phyloP scores from a whole-genome alignment of 2,888 invertebrate genomes.

The Luperina testacea region DNA sequence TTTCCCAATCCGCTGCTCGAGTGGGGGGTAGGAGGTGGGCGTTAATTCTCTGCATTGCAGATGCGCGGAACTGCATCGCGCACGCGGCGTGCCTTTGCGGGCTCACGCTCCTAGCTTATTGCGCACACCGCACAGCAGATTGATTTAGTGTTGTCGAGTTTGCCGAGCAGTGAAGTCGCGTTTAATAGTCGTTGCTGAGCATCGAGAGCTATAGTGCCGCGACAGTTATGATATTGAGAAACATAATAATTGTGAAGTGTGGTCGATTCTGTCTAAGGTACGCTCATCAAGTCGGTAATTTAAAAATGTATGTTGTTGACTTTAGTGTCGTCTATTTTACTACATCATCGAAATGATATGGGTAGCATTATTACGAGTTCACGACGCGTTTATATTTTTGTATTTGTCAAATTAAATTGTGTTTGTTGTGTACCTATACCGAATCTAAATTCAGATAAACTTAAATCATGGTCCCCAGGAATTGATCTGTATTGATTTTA shows the following conservation, averaged over 20 bases:
- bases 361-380: background rate
- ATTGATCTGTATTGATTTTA: too few relatives aligned
- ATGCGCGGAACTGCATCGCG: conserved; percentile 3
- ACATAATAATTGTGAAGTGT: background rate
- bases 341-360: background rate
- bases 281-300: too few relatives aligned
- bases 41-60: background rate
- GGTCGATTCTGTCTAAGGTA: too few relatives aligned
- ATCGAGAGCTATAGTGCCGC: too few relatives aligned
- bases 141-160: background rate
- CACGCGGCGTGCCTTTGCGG: background rate
- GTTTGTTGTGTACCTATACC: too few relatives aligned
- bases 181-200: too few relatives aligned
- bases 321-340: background rate
- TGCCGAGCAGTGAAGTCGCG: too few relatives aligned
- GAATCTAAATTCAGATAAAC: too few relatives aligned
- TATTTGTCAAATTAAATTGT: background rate
- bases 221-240: background rate
- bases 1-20: background rate
- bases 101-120: background rate
- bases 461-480: too few relatives aligned
- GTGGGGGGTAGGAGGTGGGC: background rate
- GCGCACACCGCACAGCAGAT: too few relatives aligned
- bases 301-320: too few relatives aligned
- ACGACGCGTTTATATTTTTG: too few relatives aligned